These are phyloP conservation scores for Hyles euphorbiae DNA, from an alignment of 1,140 invertebrate species.

Conservation along the genomic window DNA sequence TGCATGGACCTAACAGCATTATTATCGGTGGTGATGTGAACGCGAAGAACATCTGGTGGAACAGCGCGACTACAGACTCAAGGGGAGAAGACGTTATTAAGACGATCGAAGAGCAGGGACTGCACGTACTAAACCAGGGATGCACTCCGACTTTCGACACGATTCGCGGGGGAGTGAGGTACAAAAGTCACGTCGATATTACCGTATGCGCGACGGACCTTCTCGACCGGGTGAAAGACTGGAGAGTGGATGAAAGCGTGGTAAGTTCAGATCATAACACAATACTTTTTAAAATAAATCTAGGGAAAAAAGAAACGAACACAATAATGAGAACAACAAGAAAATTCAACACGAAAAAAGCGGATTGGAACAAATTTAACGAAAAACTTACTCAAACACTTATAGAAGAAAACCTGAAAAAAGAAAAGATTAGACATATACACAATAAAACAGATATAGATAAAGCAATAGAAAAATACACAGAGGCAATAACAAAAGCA, in stretches of 20 bases:
- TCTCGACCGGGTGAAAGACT: slow-evolving; percentile 3
- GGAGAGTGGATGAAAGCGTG: slow-evolving; percentile 9
- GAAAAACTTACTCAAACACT: slow-evolving; percentile 4
- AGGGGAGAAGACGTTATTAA: no score
- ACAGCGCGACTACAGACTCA: no score
- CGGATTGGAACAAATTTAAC: slow-evolving; percentile 19
- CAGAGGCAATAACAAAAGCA: slow-evolving; percentile 4
- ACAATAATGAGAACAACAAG: slow-evolving; percentile 18
- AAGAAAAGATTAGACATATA: slow-evolving; percentile 8
- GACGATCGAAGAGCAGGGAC: no score
- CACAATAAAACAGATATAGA: slow-evolving; percentile 9
- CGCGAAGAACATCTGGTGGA: no score
- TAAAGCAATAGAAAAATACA: slow-evolving; percentile 1
- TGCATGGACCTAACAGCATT: no score
- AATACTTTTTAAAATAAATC: slow-evolving; percentile 9
- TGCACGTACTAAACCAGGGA: no score
- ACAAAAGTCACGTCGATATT: no score
- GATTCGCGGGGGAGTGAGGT: no score
- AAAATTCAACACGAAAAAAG: slow-evolving; percentile 23
- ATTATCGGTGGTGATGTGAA: no score
- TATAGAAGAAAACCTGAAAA: slow-evolving; percentile 4
- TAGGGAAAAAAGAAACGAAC: slow-evolving; percentile 6
- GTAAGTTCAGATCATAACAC: slow-evolving; percentile 19
- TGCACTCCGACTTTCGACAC: no score
- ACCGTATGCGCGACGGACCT: slow-evolving; percentile 11